Percentiles rank a stretch among this genome's conserved stretches.
phyloP scores from a whole-genome alignment of 2,888 invertebrate genomes.

The Cryptosula pallasiana region DNA sequence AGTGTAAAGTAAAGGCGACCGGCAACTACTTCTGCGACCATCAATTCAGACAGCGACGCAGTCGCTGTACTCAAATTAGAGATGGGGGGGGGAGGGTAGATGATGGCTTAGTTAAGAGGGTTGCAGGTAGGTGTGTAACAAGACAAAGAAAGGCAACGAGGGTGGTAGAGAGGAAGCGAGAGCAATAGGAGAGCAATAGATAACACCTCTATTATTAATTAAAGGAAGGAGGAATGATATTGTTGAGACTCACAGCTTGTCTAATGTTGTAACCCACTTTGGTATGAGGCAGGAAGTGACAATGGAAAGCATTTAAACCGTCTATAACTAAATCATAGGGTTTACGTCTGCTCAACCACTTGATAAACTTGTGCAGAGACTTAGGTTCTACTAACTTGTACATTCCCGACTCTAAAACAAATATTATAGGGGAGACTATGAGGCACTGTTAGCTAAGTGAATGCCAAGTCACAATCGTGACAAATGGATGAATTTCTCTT shows the following conservation, averaged over 20 bases:
- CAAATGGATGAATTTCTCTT: no score
- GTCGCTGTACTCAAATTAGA: no score
- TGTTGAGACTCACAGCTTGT: not conserved
- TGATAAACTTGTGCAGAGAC: not conserved
- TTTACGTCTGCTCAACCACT: not conserved
- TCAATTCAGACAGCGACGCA: no score
- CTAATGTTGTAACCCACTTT: not conserved
- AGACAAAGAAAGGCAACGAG: not conserved
- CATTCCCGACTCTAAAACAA: not conserved
- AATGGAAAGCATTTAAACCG: slow-evolving; percentile 4
- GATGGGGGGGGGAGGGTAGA: not conserved
- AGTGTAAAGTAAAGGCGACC: no score
- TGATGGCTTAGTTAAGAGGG: not conserved
- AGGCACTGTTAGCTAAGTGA: no score
- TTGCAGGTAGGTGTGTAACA: not conserved
- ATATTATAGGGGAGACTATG: not conserved
- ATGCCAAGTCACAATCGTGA: no score
- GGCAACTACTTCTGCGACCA: no score
- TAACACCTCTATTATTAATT: no score
- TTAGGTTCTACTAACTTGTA: not conserved
- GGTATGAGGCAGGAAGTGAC: not conserved
- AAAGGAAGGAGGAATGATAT: no score
- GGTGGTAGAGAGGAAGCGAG: not conserved
- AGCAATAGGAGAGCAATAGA: not conserved
- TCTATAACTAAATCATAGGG: slow-evolving; percentile 19